A percentile compares a stretch with the other conserved stretches of the same genome.
phyloP scores from a whole-genome alignment of 2,888 invertebrate species.

The Sarcophaga variegata region DNA sequence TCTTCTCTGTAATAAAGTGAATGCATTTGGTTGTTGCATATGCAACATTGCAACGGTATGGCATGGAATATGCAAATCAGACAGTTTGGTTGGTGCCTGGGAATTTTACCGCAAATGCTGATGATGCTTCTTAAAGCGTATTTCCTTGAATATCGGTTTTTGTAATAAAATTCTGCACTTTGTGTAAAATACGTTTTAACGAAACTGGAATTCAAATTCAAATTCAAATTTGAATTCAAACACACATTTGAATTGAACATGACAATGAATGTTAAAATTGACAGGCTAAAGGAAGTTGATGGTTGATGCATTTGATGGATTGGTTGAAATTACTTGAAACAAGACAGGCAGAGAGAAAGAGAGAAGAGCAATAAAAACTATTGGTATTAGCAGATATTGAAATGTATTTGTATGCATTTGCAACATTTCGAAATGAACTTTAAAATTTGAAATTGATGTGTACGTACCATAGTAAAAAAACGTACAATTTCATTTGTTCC shows the following conservation, averaged over 20 bases:
- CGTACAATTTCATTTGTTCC: not conserved
- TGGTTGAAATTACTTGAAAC: slow-evolving; percentile 1
- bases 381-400: slow-evolving; percentile 21
- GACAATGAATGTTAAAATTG: slow-evolving; percentile 67
- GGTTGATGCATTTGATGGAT: slow-evolving; percentile 50
- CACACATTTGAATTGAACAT: slow-evolving; percentile 61
- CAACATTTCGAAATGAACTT: slow-evolving; percentile 17
- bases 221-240: not conserved
- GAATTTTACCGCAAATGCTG: not conserved
- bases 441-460: not conserved
- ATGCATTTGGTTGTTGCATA: not conserved
- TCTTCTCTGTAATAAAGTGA: not conserved
- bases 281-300: slow-evolving; percentile 65
- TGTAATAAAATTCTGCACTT: not conserved
- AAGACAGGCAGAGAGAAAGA: not conserved
- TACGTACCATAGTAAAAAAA: too few species aligned
- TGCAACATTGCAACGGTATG: not conserved
- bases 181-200: not conserved
- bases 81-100: not conserved
- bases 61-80: not conserved
- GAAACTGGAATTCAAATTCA: not conserved
- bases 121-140: slow-evolving; percentile 41
- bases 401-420: slow-evolving; percentile 24
- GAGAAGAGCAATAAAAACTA: not conserved
- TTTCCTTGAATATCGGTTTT: slow-evolving; percentile 39